Percentiles rank a stretch among this genome's conserved stretches.
phyloP scores from a whole-genome alignment of 2,888 invertebrate species.

The Agrotis puta region DNA sequence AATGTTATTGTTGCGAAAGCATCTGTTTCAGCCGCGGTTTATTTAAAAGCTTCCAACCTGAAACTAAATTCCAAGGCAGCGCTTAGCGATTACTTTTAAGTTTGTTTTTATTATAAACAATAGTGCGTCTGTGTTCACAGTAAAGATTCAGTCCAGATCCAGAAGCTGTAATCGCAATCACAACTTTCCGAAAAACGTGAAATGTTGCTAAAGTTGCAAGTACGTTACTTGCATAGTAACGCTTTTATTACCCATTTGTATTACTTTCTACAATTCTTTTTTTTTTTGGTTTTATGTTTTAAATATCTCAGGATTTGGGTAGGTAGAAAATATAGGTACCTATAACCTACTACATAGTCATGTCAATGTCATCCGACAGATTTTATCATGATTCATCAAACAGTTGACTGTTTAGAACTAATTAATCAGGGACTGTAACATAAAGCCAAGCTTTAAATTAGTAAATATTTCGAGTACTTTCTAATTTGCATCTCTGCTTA shows the following conservation, averaged over 20 bases:
- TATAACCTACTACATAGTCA: background rate
- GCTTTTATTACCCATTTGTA: background rate
- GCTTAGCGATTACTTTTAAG: slow-evolving; percentile 43
- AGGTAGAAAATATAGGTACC: too few relatives aligned
- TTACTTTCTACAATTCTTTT: background rate
- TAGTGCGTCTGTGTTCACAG: background rate
- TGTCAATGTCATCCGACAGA: background rate
- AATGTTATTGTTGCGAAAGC: slow-evolving; percentile 75
- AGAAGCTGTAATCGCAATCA: slow-evolving; percentile 21
- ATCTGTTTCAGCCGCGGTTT: slow-evolving; percentile 63
- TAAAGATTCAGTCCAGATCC: background rate
- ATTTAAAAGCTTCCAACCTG: slow-evolving; percentile 54
- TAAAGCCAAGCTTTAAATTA: too few relatives aligned
- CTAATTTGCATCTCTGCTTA: too few relatives aligned
- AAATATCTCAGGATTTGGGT: too few relatives aligned
- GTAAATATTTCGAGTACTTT: too few relatives aligned
- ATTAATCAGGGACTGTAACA: background rate
- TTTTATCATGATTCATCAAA: background rate
- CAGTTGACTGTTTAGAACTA: background rate
- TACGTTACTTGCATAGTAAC: background rate
- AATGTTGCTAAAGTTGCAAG: background rate
- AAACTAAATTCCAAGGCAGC: slow-evolving; percentile 31
- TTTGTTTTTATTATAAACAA: slow-evolving; percentile 3
- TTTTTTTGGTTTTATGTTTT: too few relatives aligned
- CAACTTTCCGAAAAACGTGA: slow-evolving; percentile 23